Conservation (phyloP, 2,797 vertebrate genomes). For the Discoglossus pictus region DNA sequence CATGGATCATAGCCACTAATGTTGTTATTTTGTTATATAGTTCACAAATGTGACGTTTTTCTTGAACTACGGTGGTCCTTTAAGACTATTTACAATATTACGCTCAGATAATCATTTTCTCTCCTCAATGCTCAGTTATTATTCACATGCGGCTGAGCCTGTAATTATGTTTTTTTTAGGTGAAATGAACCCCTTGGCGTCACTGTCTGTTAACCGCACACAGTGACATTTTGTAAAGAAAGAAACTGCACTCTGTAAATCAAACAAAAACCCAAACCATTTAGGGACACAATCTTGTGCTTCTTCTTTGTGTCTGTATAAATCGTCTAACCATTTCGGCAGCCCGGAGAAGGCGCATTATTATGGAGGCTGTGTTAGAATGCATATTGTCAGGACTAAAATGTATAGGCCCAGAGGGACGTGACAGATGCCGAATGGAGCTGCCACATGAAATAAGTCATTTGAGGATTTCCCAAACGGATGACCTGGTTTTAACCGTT, state of each 20-base stretch:
- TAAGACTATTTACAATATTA: too few species aligned
- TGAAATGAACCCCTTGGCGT: not conserved
- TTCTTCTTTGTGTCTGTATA: too few species aligned
- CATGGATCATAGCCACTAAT: too few species aligned
- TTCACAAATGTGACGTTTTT: too few species aligned
- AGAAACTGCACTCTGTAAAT: too few species aligned
- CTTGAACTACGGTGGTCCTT: too few species aligned
- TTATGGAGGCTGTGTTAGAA: not conserved
- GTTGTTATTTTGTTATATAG: too few species aligned
- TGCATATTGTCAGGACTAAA: slow-evolving; percentile 12
- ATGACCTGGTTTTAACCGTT: slow-evolving; percentile 9
- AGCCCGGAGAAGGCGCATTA: not conserved
- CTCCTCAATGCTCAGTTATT: not conserved
- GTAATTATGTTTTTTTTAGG: not conserved
- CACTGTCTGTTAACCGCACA: not conserved
- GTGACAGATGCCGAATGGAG: slow-evolving; percentile 29
- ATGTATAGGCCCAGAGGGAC: slow-evolving; percentile 2
- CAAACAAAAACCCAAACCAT: too few species aligned
- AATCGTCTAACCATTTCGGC: not conserved
- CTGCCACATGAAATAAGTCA: slow-evolving; percentile 28
- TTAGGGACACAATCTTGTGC: too few species aligned
- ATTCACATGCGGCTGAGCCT: slow-evolving; percentile 9
- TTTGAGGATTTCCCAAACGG: slow-evolving; percentile 15
- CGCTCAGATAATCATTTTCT: slow-evolving; percentile 2
- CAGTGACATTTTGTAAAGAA: too few species aligned